These are phyloP conservation scores for Mimachlamys varia DNA, from an alignment of 2,888 invertebrate species.

Conservation along the genomic window DNA sequence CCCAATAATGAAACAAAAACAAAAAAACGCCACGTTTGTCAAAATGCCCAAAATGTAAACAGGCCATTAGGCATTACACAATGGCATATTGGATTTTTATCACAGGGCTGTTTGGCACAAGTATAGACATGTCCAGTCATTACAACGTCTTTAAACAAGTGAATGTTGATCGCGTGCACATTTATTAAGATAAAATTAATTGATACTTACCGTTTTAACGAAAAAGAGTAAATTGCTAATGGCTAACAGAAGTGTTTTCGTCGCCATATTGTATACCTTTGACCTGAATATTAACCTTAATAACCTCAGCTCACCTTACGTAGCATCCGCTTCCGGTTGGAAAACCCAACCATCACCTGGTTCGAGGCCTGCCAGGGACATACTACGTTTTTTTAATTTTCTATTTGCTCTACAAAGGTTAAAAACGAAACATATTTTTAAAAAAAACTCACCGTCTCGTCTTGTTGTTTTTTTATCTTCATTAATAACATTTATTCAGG, in stretches of 20 bases:
- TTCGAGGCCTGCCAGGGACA: too few relatives aligned
- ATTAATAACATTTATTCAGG: too few relatives aligned
- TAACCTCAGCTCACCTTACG: too few relatives aligned
- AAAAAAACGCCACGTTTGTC: neutral
- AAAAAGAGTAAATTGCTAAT: neutral
- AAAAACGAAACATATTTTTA: too few relatives aligned
- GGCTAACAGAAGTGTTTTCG: neutral
- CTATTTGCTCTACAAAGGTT: too few relatives aligned
- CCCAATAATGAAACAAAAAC: too few relatives aligned
- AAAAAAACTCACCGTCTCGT: too few relatives aligned
- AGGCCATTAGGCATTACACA: neutral
- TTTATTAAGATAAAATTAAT: neutral
- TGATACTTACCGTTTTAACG: neutral
- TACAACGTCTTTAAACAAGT: neutral
- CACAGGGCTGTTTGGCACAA: neutral
- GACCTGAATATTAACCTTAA: neutral
- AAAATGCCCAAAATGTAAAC: slow-evolving; percentile 7
- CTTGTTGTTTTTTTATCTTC: too few relatives aligned
- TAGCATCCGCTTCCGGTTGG: too few relatives aligned
- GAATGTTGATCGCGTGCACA: neutral
- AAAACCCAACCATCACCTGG: too few relatives aligned
- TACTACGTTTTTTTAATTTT: too few relatives aligned
- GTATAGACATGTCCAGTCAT: neutral
- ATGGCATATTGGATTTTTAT: neutral
- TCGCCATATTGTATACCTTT: slow-evolving; percentile 31